Conservation (phyloP, 2,797 vertebrate genomes). For the Lemur catta region DNA sequence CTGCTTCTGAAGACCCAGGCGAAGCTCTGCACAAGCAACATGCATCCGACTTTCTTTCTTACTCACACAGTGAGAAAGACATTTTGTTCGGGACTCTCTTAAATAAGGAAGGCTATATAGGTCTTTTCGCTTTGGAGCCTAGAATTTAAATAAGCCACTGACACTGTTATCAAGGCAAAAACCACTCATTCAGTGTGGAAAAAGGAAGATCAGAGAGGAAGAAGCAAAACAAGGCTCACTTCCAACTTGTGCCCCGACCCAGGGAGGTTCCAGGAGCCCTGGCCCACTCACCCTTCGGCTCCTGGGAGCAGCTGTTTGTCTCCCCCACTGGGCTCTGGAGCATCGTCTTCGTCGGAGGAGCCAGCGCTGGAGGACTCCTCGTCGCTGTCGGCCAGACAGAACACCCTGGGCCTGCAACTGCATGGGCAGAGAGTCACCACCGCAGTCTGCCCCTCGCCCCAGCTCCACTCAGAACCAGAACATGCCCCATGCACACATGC, state of each 20-base stretch:
- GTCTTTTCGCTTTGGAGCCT: background rate
- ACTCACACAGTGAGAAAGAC: background rate
- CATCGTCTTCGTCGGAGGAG: constrained; percentile 95
- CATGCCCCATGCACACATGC: background rate
- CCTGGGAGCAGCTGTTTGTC: constrained; percentile 89
- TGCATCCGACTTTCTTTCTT: background rate
- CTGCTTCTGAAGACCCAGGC: background rate
- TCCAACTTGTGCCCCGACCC: background rate
- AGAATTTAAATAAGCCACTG: background rate
- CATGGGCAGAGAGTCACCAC: constrained; percentile 55
- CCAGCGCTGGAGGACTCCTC: constrained; percentile 98
- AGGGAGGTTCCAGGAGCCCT: background rate
- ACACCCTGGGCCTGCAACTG: constrained; percentile 94
- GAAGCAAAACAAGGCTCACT: background rate
- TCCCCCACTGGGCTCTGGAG: constrained; percentile 86
- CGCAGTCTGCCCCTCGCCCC: background rate
- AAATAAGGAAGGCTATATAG: background rate
- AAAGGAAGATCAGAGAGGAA: background rate
- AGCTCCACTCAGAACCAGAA: background rate
- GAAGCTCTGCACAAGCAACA: background rate
- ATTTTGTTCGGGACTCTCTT: background rate
- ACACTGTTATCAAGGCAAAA: background rate
- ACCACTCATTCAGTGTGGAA: background rate
- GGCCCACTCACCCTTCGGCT: constrained; percentile 90
- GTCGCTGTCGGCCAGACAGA: constrained; percentile 97